These are phyloP conservation scores for Pteromalus puparum DNA, from an alignment of 1,140 invertebrate species.

Conservation along the genomic window DNA sequence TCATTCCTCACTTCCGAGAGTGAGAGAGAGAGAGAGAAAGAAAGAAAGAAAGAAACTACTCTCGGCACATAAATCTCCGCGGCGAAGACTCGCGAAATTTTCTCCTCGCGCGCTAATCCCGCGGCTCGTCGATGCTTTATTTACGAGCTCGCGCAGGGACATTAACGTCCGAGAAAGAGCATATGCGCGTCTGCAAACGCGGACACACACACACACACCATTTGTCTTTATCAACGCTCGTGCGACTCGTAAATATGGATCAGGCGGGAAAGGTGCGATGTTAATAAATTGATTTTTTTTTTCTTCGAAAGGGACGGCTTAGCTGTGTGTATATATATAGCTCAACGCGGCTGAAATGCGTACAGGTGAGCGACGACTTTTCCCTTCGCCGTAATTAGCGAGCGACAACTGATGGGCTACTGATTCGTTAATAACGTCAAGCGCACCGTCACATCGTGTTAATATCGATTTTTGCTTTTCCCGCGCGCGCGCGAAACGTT, in stretches of 20 bases:
- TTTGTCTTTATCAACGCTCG: conserved; percentile 44
- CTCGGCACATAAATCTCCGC: conserved; percentile 10
- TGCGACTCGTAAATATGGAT: conserved; percentile 47
- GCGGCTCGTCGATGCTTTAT: neutral
- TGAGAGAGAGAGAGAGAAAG: no score
- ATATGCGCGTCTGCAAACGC: neutral
- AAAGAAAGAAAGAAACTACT: neutral
- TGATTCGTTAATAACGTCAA: neutral
- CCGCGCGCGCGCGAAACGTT: no score
- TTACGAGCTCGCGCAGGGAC: neutral
- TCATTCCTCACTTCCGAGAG: neutral
- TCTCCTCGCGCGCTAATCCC: neutral
- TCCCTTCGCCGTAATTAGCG: neutral
- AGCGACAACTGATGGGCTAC: neutral
- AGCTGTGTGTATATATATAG: no score
- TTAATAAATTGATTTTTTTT: conserved; percentile 45
- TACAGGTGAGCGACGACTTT: no score
- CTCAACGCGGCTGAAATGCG: no score
- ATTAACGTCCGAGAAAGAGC: neutral
- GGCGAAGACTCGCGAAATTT: neutral
- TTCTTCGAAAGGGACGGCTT: no score
- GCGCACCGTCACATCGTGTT: neutral
- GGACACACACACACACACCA: neutral
- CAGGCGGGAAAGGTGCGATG: neutral
- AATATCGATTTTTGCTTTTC: conserved; percentile 34